Percentiles rank a stretch among this genome's conserved stretches.
Conservation (phyloP, 2,113 vertebrate genomes). For the Pelobates fuscus region DNA sequence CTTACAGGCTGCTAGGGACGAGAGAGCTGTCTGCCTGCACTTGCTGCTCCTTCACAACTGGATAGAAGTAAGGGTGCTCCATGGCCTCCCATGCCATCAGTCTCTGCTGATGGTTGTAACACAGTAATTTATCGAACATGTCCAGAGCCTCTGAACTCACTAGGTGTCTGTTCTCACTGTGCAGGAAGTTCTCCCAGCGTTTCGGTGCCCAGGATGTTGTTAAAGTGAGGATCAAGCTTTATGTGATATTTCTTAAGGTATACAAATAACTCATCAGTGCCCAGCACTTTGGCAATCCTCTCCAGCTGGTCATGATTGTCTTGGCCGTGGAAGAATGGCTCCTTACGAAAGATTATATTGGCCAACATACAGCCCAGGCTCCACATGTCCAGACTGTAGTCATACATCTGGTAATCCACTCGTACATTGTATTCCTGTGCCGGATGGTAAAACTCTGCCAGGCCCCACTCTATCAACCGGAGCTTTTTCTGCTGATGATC, state of each 20-base stretch:
- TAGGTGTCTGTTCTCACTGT: conserved; percentile 95
- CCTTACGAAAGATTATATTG: conserved; percentile 99
- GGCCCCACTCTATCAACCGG: conserved; percentile 96
- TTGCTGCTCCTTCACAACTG: conserved; percentile 90
- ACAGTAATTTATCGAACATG: conserved; percentile 95
- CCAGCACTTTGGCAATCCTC: conserved; percentile 95
- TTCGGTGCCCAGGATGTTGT: conserved; percentile 93
- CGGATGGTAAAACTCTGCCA: conserved; percentile 98
- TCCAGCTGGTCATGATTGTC: conserved; percentile 99
- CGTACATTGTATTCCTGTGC: conserved; percentile 99
- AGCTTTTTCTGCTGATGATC: conserved; percentile 98
- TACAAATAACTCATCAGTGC: conserved; percentile 93
- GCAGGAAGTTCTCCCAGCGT: conserved; percentile 98
- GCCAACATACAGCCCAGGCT: conserved; percentile 98
- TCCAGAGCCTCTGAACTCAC: conserved; percentile 94
- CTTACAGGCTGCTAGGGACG: conserved; percentile 89
- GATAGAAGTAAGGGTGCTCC: conserved; percentile 97
- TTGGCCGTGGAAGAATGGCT: conserved; percentile 97
- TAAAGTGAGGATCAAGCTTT: conserved; percentile 96
- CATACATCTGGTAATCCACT: conserved; percentile 99
- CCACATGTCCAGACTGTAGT: conserved; percentile 99
- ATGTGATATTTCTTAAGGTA: conserved; percentile 98
- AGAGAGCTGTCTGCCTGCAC: conserved; percentile 86
- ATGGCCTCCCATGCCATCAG: conserved; percentile 95
- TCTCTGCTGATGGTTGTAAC: conserved; percentile 97